phyloP scores from a whole-genome alignment of 2,113 vertebrate species.

The Alouatta palliata region DNA sequence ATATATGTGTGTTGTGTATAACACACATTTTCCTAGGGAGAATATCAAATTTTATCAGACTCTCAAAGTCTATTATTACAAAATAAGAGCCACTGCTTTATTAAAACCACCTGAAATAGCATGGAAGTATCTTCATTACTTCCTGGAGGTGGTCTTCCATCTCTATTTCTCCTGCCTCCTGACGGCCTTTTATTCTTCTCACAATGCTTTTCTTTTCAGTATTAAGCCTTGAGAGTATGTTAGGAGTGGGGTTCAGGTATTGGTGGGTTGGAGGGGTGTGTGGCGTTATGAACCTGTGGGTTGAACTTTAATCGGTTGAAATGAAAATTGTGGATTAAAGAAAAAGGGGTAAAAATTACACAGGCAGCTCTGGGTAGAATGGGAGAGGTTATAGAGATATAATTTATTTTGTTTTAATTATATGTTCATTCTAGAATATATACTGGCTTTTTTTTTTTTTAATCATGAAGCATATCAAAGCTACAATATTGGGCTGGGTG shows the following conservation, averaged over 20 bases:
- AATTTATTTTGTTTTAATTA: constrained; percentile 19
- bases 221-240: background rate
- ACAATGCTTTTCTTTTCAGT: background rate
- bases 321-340: background rate
- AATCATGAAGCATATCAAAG: background rate
- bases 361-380: background rate
- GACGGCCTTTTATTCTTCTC: background rate
- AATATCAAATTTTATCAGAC: background rate
- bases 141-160: background rate
- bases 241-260: too few relatives aligned
- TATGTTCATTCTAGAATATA: background rate
- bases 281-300: background rate
- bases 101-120: background rate
- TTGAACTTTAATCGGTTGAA: background rate
- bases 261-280: too few relatives aligned
- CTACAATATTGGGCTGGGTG: background rate
- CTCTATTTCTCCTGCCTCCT: background rate
- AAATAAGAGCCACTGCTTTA: background rate
- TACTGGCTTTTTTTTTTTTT: background rate
- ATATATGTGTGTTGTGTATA: background rate
- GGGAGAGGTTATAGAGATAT: background rate
- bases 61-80: background rate
- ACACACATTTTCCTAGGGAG: background rate
- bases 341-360: background rate
- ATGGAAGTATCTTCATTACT: background rate